phyloP scores from a whole-genome alignment of 92 coral and sea anemone genomes.

The Zoanthus sociatus region DNA sequence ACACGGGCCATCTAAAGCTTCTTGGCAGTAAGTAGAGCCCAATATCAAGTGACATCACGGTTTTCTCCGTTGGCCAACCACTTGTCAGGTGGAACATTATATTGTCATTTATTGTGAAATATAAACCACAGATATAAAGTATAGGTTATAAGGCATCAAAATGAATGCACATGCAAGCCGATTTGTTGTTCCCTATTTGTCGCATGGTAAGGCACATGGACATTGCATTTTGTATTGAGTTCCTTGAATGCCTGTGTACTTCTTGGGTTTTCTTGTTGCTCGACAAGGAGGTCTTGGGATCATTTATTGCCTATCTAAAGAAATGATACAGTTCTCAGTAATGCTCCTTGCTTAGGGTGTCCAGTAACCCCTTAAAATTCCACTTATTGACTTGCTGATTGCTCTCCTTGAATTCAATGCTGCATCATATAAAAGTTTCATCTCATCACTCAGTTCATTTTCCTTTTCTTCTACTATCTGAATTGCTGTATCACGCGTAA shows the following conservation, averaged over 20 bases:
- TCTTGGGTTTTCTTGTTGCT: constrained; percentile 23
- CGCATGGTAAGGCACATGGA: constrained; percentile 44
- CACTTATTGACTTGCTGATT: constrained; percentile 38
- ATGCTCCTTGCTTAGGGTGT: constrained; percentile 7
- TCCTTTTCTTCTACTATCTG: constrained; percentile 11
- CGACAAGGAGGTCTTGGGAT: constrained; percentile 45
- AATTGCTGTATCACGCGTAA: constrained; percentile 14
- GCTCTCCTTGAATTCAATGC: constrained; percentile 31
- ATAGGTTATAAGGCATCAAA: too few relatives aligned
- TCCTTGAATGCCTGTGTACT: constrained; percentile 57
- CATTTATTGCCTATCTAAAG: constrained; percentile 64
- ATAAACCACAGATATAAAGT: too few relatives aligned
- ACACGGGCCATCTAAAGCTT: constrained; percentile 51
- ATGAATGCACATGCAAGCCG: too few relatives aligned
- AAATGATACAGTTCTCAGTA: constrained; percentile 51
- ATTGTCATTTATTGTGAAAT: too few relatives aligned
- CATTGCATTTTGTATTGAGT: constrained; percentile 21
- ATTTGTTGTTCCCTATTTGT: constrained; percentile 51
- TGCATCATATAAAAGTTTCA: constrained; percentile 27
- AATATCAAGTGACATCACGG: constrained; percentile 33
- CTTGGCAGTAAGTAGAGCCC: constrained; percentile 42
- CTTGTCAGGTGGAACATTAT: neutral
- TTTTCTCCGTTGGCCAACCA: constrained; percentile 44
- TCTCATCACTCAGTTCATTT: neutral
- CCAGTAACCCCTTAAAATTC: constrained; percentile 42